Percentiles rank a stretch among this genome's conserved stretches.
These are phyloP conservation scores for Bradypodion ventrale DNA, from an alignment of 2,797 vertebrate genomes.

Conservation along the genomic window DNA sequence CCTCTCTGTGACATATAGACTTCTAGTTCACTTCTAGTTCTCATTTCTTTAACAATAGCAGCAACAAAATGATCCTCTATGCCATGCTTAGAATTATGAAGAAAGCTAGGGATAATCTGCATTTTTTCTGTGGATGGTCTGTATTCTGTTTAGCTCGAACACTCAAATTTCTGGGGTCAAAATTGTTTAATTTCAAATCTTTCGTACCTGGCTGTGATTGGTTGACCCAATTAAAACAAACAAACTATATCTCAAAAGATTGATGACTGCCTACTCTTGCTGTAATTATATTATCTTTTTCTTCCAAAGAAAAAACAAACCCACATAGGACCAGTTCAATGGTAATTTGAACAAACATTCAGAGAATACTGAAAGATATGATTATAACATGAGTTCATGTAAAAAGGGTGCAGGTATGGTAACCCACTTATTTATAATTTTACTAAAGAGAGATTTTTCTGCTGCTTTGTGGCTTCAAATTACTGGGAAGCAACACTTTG, in stretches of 20 bases:
- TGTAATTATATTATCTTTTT: neutral
- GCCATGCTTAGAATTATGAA: neutral
- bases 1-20: neutral
- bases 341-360: neutral
- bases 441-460: slow-evolving; percentile 35
- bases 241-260: neutral
- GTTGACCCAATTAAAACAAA: neutral
- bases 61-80: neutral
- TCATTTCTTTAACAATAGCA: neutral
- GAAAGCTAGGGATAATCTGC: neutral
- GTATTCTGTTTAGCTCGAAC: neutral
- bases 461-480: neutral
- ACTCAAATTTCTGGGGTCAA: neutral
- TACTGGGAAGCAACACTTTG: slow-evolving; percentile 9
- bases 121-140: neutral
- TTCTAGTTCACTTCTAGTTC: neutral
- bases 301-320: neutral
- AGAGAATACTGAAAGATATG: neutral
- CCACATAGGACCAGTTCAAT: neutral
- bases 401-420: neutral
- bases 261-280: neutral
- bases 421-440: slow-evolving; percentile 41
- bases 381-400: neutral
- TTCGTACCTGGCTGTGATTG: neutral
- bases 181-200: neutral